Evolutionary conservation across 2,113 vertebrate genomes (phyloP).

Genomic region (Centrocercus urophasianus): DNA sequence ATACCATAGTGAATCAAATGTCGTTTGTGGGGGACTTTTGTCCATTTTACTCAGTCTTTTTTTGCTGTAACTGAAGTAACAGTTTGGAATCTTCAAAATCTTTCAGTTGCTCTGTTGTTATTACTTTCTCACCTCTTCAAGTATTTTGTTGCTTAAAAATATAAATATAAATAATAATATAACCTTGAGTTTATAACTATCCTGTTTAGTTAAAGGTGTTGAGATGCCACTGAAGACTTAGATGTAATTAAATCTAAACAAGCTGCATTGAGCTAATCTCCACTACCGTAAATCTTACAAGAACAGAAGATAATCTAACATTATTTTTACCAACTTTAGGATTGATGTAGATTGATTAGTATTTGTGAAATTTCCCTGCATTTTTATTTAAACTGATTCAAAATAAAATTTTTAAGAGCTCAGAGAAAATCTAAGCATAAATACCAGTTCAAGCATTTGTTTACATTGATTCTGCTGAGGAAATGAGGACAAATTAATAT

Average conservation of each 20-base stretch:
- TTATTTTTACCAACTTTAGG: neutral
- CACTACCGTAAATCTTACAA: neutral
- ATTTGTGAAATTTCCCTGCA: neutral
- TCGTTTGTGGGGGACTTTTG: neutral
- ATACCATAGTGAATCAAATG: neutral
- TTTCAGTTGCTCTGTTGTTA: neutral
- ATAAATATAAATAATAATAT: neutral
- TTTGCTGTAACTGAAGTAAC: neutral
- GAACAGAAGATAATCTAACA: neutral
- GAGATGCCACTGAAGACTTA: neutral
- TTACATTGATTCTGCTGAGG: neutral
- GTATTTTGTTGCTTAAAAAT: neutral
- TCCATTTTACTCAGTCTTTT: neutral
- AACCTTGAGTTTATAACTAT: neutral
- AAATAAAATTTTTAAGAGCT: constrained; percentile 15
- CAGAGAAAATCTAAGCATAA: neutral
- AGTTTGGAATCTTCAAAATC: neutral
- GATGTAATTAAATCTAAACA: neutral
- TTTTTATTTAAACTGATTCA: neutral
- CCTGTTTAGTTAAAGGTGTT: neutral
- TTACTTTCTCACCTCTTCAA: neutral
- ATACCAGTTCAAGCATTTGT: neutral
- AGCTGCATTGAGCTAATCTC: neutral
- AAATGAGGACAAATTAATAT: neutral
- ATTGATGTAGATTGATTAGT: neutral